Base-by-base conservation (phyloP, 2,888 invertebrate species). In the Lacanobia wlatinum region DNA sequence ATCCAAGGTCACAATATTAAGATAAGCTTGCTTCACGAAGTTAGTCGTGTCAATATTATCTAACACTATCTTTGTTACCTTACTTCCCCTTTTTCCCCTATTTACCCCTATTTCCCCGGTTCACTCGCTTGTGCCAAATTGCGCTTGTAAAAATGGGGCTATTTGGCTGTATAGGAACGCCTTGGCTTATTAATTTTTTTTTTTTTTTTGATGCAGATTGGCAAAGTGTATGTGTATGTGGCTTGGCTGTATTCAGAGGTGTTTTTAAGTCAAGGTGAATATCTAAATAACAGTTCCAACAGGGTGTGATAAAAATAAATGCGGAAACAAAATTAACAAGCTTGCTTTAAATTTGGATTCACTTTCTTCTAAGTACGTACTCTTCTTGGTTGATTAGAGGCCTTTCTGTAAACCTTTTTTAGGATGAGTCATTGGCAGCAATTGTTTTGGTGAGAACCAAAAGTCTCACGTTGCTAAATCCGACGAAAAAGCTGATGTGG, bases 121-220 rank as follows among this genome's bases (percentile, higher is more conserved):
- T 81, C 55, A 81, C 70, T 78, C 76, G 55, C 38, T 16, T 66
- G 82, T 81, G 76, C 81, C 78, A 78, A 78, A 78, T 78, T 80
- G 83, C 48, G 78, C 71, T 46, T 80, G 76, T 58, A 74, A 73
- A 43, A 74, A 64, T 12, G 60, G 70, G 60, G 64, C 61, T 46
- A 38, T 77, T 64, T 60, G 63, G 50, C 23, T 64, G 55, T 64
- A 56, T 75, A 68, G 43, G 6, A 59, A 53, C 40, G 40, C 52
- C 40, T 58, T 50, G 21, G 53, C 58, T 80, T 74, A 59, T 59
- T 66, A 73, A 79, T 76, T 78, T 77, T 76, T 9, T 46, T 18
- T 53, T 55, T 77, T 77, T 78, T 73, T 73, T 40, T 9, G 16
- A 46, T 73, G 60, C 28, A 56, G 23, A 53, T 66, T 73, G 50